Conservation (phyloP, 2,797 vertebrate genomes). For the Apogon talboti region DNA sequence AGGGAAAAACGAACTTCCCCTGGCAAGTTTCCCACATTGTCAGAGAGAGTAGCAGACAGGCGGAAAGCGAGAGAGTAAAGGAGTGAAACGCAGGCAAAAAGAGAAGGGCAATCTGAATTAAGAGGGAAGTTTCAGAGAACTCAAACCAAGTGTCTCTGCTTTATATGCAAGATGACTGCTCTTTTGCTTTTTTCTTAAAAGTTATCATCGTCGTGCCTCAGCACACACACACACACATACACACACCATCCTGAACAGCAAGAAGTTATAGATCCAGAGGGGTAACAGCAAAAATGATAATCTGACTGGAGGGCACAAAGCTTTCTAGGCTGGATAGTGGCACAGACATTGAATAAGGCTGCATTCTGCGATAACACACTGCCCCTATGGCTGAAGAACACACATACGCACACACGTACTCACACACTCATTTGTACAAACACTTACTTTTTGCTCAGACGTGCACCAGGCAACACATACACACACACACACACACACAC, state of each 20-base stretch:
- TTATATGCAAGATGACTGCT: conserved; percentile 48
- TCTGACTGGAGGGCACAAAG: conserved; percentile 64
- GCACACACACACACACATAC: conserved; percentile 15
- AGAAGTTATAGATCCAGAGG: conserved; percentile 41
- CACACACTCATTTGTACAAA: conserved; percentile 23
- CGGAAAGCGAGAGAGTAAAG: conserved; percentile 4
- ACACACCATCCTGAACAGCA: conserved; percentile 29
- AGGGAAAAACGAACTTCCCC: conserved; percentile 52
- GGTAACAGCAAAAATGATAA: conserved; percentile 66
- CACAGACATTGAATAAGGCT: conserved; percentile 65
- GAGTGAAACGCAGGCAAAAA: conserved; percentile 19
- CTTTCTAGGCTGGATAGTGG: conserved; percentile 68
- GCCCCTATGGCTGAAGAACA: conserved; percentile 64
- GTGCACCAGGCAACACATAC: conserved; percentile 15
- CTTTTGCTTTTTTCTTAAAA: conserved; percentile 40
- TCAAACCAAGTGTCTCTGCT: conserved; percentile 27
- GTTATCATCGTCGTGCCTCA: conserved; percentile 27
- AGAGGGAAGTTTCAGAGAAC: conserved; percentile 33
- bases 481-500: conserved; percentile 11
- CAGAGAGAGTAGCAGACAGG: conserved; percentile 30
- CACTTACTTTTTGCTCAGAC: conserved; percentile 22
- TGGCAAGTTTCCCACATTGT: conserved; percentile 61
- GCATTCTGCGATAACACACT: conserved; percentile 73
- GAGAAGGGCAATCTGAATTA: conserved; percentile 41
- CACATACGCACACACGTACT: conserved; percentile 32